Conservation (phyloP, 2,888 invertebrate genomes). For the Odiellus spinosus region DNA sequence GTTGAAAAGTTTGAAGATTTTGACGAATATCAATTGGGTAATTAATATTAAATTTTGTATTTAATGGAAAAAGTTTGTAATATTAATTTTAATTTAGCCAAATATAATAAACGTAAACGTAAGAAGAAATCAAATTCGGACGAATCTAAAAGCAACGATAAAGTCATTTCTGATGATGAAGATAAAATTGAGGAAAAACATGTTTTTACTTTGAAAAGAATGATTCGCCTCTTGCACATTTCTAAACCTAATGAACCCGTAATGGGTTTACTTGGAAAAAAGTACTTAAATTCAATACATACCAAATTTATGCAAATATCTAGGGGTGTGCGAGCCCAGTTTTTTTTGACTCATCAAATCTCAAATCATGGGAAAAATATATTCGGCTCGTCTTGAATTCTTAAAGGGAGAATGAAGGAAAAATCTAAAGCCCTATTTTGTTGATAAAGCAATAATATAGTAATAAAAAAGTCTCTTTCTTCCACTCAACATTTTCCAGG, state of each 20-base stretch:
- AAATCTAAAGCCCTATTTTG: too few species aligned
- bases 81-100: slow-evolving; percentile 6
- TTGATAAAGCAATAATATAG: too few species aligned
- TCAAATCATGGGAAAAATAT: too few species aligned
- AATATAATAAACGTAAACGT: slow-evolving; percentile 10
- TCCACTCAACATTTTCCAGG: too few species aligned
- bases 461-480: too few species aligned
- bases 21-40: slow-evolving; percentile 34
- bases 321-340: too few species aligned
- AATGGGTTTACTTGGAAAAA: slow-evolving; percentile 34
- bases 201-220: slow-evolving; percentile 32
- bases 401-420: too few species aligned
- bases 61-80: neutral
- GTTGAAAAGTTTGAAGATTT: slow-evolving; percentile 32
- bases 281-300: slow-evolving; percentile 21
- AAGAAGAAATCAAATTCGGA: neutral
- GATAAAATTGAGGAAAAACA: slow-evolving; percentile 6
- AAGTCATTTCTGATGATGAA: slow-evolving; percentile 1
- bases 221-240: slow-evolving; percentile 34
- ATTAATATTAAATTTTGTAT: slow-evolving; percentile 12
- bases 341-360: too few species aligned
- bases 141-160: slow-evolving; percentile 4
- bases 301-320: too few species aligned
- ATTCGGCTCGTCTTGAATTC: too few species aligned
- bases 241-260: slow-evolving; percentile 32